These are phyloP conservation scores for Cavia porcellus DNA, from an alignment of 2,113 vertebrate species.

Conservation along the genomic window DNA sequence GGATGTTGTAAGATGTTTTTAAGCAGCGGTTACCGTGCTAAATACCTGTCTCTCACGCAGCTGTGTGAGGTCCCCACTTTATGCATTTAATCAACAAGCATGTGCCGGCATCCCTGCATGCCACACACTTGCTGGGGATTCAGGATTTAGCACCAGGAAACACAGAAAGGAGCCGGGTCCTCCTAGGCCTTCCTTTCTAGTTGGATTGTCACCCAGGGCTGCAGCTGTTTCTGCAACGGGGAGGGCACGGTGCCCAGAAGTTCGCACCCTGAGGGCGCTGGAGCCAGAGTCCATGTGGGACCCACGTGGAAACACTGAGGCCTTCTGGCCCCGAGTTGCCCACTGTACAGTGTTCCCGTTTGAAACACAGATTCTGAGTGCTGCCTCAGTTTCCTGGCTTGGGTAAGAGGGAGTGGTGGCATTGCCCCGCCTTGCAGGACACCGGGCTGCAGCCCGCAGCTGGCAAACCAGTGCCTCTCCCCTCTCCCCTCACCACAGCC, in stretches of 20 bases:
- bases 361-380: neutral
- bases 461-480: too few relatives aligned
- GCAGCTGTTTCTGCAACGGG: neutral
- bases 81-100: neutral
- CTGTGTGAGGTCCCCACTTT: neutral
- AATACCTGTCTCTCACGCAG: neutral
- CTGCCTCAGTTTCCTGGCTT: neutral
- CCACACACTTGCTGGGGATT: neutral
- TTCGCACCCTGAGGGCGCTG: neutral
- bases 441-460: neutral
- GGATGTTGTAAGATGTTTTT: neutral
- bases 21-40: neutral
- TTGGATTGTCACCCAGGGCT: neutral
- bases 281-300: neutral
- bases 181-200: neutral
- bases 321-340: neutral
- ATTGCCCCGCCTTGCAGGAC: neutral
- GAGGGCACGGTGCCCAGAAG: neutral
- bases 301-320: neutral
- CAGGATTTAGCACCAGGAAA: neutral
- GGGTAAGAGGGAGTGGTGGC: neutral
- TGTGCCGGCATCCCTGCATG: neutral
- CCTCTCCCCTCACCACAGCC: neutral
- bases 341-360: neutral
- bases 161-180: neutral